phyloP scores from a whole-genome alignment of 2,888 invertebrate genomes.

The Galerucella nymphaeae region DNA sequence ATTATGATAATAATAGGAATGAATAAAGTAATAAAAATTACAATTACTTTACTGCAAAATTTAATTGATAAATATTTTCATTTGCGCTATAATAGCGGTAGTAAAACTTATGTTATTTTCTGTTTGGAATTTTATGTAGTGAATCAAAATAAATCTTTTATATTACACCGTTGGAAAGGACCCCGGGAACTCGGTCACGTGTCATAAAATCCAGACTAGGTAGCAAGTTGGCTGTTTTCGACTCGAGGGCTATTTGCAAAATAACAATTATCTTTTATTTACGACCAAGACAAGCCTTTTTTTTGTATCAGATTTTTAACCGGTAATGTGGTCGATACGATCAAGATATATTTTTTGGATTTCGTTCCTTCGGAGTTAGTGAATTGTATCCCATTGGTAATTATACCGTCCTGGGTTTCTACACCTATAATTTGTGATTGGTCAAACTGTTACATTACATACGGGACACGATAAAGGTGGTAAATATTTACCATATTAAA shows the following conservation, averaged over 20 bases:
- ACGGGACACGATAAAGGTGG: background rate
- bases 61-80: too few species aligned
- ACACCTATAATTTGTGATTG: constrained; percentile 8
- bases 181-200: constrained; percentile 46
- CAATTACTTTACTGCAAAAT: too few species aligned
- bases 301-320: background rate
- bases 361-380: background rate
- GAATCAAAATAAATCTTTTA: constrained; percentile 26
- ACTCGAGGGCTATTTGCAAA: constrained; percentile 37
- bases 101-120: too few species aligned
- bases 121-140: constrained; percentile 33
- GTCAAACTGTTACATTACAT: background rate
- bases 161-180: constrained; percentile 20
- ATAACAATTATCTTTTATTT: constrained; percentile 36
- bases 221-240: constrained; percentile 48
- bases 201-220: constrained; percentile 47
- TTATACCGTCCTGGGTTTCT: background rate
- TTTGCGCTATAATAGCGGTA: too few species aligned
- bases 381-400: background rate
- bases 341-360: background rate
- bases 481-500: too few species aligned
- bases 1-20: too few species aligned
- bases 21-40: too few species aligned
- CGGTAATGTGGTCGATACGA: background rate
- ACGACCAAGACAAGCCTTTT: constrained; percentile 2